Percentiles rank a stretch among this genome's conserved stretches.
These are phyloP conservation scores for Oryzias sinensis DNA, from an alignment of 2,797 vertebrate species.

Conservation along the genomic window DNA sequence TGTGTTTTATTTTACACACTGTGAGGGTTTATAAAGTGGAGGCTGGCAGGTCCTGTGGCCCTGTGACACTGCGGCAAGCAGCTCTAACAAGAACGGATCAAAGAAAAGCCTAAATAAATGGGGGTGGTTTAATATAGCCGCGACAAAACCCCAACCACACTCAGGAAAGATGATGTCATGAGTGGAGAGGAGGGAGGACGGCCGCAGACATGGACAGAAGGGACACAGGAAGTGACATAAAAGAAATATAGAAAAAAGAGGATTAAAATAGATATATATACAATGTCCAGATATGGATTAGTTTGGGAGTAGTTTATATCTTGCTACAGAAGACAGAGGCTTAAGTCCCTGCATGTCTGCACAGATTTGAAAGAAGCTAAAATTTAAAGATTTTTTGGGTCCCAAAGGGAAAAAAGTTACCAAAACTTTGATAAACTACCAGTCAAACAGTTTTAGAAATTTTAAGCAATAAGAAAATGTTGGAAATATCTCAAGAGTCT, in stretches of 20 bases:
- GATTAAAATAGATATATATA: too few species aligned
- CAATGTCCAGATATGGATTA: too few species aligned
- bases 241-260: background rate
- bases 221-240: constrained; percentile 10
- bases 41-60: constrained; percentile 43
- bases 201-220: constrained; percentile 22
- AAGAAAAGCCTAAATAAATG: constrained; percentile 62
- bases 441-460: too few species aligned
- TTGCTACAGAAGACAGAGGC: too few species aligned
- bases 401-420: too few species aligned
- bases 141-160: constrained; percentile 62
- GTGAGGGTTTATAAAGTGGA: constrained; percentile 56
- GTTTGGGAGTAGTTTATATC: too few species aligned
- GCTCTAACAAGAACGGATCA: constrained; percentile 60
- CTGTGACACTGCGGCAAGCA: constrained; percentile 44
- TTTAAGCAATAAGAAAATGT: too few species aligned
- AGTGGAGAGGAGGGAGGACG: constrained; percentile 28
- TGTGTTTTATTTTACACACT: constrained; percentile 63
- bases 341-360: too few species aligned
- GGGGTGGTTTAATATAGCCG: constrained; percentile 66
- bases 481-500: too few species aligned
- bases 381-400: too few species aligned
- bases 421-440: too few species aligned
- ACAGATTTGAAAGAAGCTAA: too few species aligned
- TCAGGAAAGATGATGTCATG: constrained; percentile 67